Evolutionary conservation across 2,888 invertebrate genomes (phyloP), one percentile per base, ranked within the genome.

Genomic region (Parascotia fuliginaria): DNA sequence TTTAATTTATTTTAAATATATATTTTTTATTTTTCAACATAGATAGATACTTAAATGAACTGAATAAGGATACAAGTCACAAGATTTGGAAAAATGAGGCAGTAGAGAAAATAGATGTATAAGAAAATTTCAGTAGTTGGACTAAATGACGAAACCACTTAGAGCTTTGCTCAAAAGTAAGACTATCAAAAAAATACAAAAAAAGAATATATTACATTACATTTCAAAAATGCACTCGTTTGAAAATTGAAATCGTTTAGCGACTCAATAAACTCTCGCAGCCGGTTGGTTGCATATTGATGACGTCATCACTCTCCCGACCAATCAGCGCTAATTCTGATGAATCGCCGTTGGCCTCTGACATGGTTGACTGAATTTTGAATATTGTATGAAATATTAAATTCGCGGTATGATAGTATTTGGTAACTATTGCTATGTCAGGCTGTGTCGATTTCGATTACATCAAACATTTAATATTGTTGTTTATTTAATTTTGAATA

Each of bases 261-360:
- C 42, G 47, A 55, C 56, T 52, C 53, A 60, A 57, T 67, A 60
- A 58, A 55, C 60, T 62, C 60, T 47, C 57, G 47, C 43, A 55
- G 50, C 46, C 42, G 64, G 70, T 70, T 69, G 69, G 71, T 62
- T 77, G 74, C 75, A 85, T 83, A 87, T 83, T 86, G 85, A 86
- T 87, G 85, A 86, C 85, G 79, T 88, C 87, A 89, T 88, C 84
- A 79, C 78, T 79, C 78, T 75, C 71, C 71, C 75, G 68, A 70
- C 81, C 85, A 85, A 85, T 86, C 85, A 82, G 77, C 77, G 70
- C 82, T 87, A 87, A 89, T 87, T 83, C 83, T 82, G 86, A 86
- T 83, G 85, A 85, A 86, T 86, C 70, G 77, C 70, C 75, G 61
- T 64, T 73, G 63, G 71, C 64, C 60, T 65, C 61, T 58, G 44